Conservation (phyloP, 2,888 invertebrate species). For the Rhamphomyia laevipes region DNA sequence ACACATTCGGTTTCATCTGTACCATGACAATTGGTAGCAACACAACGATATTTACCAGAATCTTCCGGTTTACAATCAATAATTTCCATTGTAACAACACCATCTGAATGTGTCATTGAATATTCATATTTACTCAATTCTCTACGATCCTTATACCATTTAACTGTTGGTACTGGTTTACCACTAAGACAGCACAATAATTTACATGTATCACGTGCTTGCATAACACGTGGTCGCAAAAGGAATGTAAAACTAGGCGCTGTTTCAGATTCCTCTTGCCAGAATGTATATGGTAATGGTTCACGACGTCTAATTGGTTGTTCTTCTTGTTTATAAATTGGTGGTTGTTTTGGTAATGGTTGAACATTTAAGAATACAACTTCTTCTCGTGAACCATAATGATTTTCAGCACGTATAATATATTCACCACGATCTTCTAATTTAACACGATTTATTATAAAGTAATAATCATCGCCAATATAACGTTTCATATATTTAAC, state of each 20-base stretch:
- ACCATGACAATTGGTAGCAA: conserved; percentile 88
- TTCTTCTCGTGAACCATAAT: conserved; percentile 90
- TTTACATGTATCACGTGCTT: conserved; percentile 91
- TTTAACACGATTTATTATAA: conserved; percentile 93
- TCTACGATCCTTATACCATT: conserved; percentile 83
- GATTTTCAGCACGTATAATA: conserved; percentile 91
- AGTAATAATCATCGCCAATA: conserved; percentile 89
- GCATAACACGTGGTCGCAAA: conserved; percentile 96
- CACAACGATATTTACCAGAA: conserved; percentile 91
- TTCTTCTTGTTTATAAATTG: conserved; percentile 47
- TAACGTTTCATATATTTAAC: conserved; percentile 99
- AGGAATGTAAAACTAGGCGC: conserved; percentile 97
- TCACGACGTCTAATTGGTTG: conserved; percentile 67
- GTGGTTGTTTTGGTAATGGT: conserved; percentile 43
- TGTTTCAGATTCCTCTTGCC: conserved; percentile 86
- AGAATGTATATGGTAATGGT: conserved; percentile 73
- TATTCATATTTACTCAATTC: conserved; percentile 87
- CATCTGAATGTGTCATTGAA: conserved; percentile 82
- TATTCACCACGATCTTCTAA: conserved; percentile 95
- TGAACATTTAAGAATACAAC: conserved; percentile 94
- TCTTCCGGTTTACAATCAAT: conserved; percentile 88
- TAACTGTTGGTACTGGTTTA: conserved; percentile 86
- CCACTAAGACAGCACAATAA: conserved; percentile 93
- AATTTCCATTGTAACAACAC: conserved; percentile 95
- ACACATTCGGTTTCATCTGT: conserved; percentile 91